These are phyloP conservation scores for Desmodus rotundus DNA, from an alignment of 2,113 vertebrate species.

Conservation along the genomic window DNA sequence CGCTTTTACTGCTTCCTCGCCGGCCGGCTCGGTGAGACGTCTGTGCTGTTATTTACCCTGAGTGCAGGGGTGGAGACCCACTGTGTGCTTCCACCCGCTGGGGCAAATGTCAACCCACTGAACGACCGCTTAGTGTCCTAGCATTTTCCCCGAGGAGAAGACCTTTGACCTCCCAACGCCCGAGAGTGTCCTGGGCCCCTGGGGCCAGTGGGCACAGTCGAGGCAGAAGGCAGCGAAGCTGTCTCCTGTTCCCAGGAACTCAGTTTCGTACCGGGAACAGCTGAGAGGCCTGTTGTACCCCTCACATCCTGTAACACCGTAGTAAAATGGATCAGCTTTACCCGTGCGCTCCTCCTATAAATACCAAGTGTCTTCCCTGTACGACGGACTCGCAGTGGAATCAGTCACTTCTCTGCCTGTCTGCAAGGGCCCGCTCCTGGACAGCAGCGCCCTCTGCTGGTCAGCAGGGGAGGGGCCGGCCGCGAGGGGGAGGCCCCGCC, in stretches of 20 bases:
- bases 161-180: background rate
- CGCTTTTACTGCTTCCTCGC: rapidly evolving
- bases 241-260: background rate
- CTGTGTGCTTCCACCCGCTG: rapidly evolving
- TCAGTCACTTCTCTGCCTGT: background rate
- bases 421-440: background rate
- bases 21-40: rapidly evolving
- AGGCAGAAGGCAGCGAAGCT: background rate
- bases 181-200: background rate
- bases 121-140: rapidly evolving
- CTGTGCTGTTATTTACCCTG: background rate
- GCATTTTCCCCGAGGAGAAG: background rate
- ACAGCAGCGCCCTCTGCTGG: slow-evolving; percentile 32
- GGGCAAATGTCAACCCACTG: rapidly evolving
- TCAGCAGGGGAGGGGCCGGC: background rate
- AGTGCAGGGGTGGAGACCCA: rapidly evolving
- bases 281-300: background rate
- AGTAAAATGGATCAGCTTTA: background rate
- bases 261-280: background rate
- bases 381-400: rapidly evolving
- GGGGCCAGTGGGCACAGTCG: rapidly evolving
- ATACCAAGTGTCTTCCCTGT: rapidly evolving
- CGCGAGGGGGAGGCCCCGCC: rapidly evolving
- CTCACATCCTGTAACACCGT: background rate
- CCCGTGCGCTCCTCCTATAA: background rate